Base-by-base conservation (phyloP, 2,797 vertebrate genomes). In the Pseudomugil tenellus region DNA sequence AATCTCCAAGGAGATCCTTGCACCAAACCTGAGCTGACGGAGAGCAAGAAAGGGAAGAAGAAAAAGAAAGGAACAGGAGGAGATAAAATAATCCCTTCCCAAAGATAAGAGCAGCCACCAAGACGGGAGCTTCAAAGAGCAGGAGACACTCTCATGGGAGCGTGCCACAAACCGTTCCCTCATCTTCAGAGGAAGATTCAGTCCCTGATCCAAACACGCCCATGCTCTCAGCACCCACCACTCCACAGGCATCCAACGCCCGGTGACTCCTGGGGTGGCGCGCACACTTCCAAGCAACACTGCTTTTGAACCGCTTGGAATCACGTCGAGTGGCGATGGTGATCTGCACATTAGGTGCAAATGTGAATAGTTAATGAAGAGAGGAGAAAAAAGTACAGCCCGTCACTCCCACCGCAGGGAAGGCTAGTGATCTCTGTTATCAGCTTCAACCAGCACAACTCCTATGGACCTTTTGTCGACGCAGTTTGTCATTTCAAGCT, bases 51-150 rank as follows among this genome's bases (percentile, higher is more conserved):
- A 84, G 54, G 52, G 59, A 74, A 76, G 57, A 69, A 49, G 61
- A 72, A 57, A 84, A 83, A 84, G 72, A 89, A 87, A 83, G 81
- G 66, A 84, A 84, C 85, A 78, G 87, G 83, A 80, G 83, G 88
- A 95, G 94, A 94, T 93, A 94, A 95, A 95, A 94, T 95, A 96
- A 96, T 96, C 94, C 94, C 92, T 95, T 94, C 91, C 93, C 86
- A 89, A 96, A 96, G 96, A 97, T 96, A 96, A 96, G 95, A 94
- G 94, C 93, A 94, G 93, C 93, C 94, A 95, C 95, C 95, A 92
- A 95, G 95, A 96, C 92, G 96, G 95, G 92, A 92, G 95, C 95
- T 96, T 97, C 95, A 96, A 96, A 96, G 95, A 92, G 91, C 87
- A 83, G 81, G 87, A 93, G 94, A 91, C 86, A 88, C 92, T 96